Conservation (phyloP, 2,113 vertebrate genomes). For the Sander lucioperca region DNA sequence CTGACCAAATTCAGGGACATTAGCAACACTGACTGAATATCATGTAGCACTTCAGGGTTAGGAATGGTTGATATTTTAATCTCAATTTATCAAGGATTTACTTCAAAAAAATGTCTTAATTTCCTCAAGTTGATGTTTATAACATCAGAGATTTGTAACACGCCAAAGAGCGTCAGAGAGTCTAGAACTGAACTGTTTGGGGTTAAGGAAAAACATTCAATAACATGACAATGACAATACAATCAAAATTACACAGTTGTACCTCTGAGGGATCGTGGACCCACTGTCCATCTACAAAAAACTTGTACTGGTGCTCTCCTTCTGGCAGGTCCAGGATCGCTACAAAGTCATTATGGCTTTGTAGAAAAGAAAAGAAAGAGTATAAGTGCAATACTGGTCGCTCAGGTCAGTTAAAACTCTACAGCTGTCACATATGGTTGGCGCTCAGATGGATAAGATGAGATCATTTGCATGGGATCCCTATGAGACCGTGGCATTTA, state of each 20-base stretch:
- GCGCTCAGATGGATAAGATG: background rate
- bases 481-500: background rate
- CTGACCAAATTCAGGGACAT: background rate
- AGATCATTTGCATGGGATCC: background rate
- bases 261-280: slow-evolving; percentile 96
- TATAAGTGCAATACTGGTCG: background rate
- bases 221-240: background rate
- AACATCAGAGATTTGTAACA: background rate
- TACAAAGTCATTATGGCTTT: slow-evolving; percentile 97
- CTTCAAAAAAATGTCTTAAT: background rate
- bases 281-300: slow-evolving; percentile 99
- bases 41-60: background rate
- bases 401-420: background rate
- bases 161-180: background rate
- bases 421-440: background rate
- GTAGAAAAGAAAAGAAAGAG: slow-evolving; percentile 2
- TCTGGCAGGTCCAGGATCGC: slow-evolving; percentile 97
- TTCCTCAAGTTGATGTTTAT: background rate
- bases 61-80: background rate
- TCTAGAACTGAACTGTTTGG: background rate
- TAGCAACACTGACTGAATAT: background rate
- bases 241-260: slow-evolving; percentile 43
- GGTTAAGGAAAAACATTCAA: background rate
- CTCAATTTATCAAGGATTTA: background rate
- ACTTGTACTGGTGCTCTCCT: slow-evolving; percentile 98